Evolutionary conservation across 2,888 invertebrate genomes (phyloP).

Genomic region (Noctua janthe): DNA sequence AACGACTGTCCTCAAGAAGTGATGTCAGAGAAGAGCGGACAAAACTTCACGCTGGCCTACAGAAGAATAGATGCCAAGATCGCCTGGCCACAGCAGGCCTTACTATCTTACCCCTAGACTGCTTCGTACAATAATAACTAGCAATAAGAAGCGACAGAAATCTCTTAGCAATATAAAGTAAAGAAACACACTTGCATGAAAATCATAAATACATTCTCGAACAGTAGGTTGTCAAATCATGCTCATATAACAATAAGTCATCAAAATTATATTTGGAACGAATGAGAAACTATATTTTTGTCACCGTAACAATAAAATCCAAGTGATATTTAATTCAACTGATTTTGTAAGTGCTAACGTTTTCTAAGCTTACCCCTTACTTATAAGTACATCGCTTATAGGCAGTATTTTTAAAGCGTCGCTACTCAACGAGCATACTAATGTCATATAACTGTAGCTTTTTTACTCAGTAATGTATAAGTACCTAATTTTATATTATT

Average conservation of each 20-base stretch:
- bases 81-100: conserved; percentile 96
- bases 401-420: conserved; percentile 84
- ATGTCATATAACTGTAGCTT: conserved; percentile 84
- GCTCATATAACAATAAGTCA: conserved; percentile 75
- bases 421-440: conserved; percentile 81
- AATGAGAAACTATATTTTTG: conserved; percentile 81
- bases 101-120: conserved; percentile 84
- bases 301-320: conserved; percentile 79
- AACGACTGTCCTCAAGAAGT: conserved; percentile 97
- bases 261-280: conserved; percentile 65
- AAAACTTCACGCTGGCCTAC: conserved; percentile 97
- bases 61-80: conserved; percentile 99
- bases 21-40: conserved; percentile 93
- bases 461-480: conserved; percentile 84
- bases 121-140: conserved; percentile 52
- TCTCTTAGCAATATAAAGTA: conserved; percentile 67
- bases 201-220: conserved; percentile 43
- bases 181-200: conserved; percentile 53
- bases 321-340: conserved; percentile 87
- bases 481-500: conserved; percentile 76
- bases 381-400: conserved; percentile 79
- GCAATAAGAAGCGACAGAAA: conserved; percentile 65
- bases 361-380: conserved; percentile 77
- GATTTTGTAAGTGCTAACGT: conserved; percentile 76
- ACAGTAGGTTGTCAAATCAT: conserved; percentile 61